Percentiles rank a stretch among this genome's conserved stretches.
Conservation (phyloP, 2,797 vertebrate genomes). For the Cheirogaleus major region DNA sequence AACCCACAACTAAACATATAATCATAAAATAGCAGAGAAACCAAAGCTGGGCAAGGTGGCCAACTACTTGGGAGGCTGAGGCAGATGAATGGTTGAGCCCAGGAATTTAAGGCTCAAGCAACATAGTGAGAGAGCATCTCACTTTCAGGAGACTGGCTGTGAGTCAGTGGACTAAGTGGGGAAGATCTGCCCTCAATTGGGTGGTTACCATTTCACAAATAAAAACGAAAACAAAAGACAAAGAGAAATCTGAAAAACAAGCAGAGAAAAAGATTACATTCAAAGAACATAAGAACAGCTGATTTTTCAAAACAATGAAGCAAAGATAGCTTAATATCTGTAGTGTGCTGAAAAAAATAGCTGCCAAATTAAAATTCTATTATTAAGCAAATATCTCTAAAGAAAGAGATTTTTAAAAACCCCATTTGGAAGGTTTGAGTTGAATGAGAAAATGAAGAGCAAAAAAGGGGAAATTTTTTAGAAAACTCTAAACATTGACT, state of each 20-base stretch:
- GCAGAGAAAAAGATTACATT: neutral
- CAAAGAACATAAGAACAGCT: neutral
- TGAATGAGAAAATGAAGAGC: neutral
- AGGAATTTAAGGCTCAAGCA: neutral
- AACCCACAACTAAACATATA: neutral
- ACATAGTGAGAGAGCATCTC: neutral
- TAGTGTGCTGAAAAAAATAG: neutral
- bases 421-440: neutral
- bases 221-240: neutral
- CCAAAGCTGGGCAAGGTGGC: neutral
- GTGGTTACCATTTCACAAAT: neutral
- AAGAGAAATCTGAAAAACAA: constrained; percentile 12
- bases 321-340: neutral
- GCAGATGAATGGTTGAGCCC: neutral
- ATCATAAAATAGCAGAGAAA: neutral
- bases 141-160: neutral
- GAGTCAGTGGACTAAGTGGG: too few species aligned
- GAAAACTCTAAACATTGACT: neutral
- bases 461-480: neutral
- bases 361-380: neutral
- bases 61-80: neutral
- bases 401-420: neutral
- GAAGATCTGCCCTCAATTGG: too few species aligned
- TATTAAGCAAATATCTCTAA: neutral
- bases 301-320: constrained; percentile 28